Percentiles rank a stretch among this genome's conserved stretches.
phyloP scores from a whole-genome alignment of 2,113 vertebrate species.

The Dipodomys spectabilis region DNA sequence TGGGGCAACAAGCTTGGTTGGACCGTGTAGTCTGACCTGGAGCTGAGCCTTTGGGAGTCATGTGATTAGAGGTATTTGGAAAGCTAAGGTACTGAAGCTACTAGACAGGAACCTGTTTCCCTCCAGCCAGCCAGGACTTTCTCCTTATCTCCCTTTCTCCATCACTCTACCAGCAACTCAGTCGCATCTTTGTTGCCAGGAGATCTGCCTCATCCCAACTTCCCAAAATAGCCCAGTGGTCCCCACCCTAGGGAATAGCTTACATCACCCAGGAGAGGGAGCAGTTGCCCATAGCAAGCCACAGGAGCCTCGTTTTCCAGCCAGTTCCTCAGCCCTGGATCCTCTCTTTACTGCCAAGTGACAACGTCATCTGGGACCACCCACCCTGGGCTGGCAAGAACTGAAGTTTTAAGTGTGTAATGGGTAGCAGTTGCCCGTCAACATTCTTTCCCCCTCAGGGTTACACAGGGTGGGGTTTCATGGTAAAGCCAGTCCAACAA shows the following conservation, averaged over 20 bases:
- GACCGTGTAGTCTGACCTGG: not conserved
- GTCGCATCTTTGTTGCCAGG: constrained; percentile 77
- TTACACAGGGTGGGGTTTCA: constrained; percentile 5
- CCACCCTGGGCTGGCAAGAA: constrained; percentile 50
- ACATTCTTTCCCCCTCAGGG: not conserved
- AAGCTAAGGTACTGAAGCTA: not conserved
- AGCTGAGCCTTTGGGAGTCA: not conserved
- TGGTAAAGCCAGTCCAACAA: not conserved
- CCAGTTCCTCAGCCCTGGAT: constrained; percentile 40
- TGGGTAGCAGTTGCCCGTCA: constrained; percentile 30
- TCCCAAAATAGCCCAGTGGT: constrained; percentile 77
- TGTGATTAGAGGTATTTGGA: not conserved
- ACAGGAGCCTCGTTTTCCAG: constrained; percentile 48
- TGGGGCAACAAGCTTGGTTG: constrained; percentile 7
- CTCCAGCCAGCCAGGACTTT: constrained; percentile 23
- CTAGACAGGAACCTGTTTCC: not conserved
- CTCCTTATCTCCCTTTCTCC: constrained; percentile 40
- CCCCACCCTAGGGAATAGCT: constrained; percentile 78
- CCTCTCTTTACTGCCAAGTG: constrained; percentile 30
- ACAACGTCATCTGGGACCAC: constrained; percentile 58
- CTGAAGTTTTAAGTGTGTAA: not conserved
- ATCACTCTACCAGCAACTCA: constrained; percentile 60
- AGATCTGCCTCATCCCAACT: constrained; percentile 76
- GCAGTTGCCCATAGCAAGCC: constrained; percentile 62
- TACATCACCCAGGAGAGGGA: constrained; percentile 81